phyloP scores from a whole-genome alignment of 2,113 vertebrate genomes.

The Corvus cornix region DNA sequence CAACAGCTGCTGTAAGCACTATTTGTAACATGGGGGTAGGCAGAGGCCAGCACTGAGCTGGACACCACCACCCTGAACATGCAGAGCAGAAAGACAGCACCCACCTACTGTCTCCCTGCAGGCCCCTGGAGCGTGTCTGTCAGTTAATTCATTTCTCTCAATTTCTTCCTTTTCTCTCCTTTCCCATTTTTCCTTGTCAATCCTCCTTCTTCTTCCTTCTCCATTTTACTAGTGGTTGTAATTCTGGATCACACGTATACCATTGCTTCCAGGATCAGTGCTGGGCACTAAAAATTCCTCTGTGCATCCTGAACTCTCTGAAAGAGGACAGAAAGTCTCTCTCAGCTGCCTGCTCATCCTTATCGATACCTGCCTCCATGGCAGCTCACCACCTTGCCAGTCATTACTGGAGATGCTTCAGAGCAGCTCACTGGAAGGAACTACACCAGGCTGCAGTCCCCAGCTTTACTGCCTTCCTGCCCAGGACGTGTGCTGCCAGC shows the following conservation, averaged over 20 bases:
- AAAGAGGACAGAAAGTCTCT: not conserved
- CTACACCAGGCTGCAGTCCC: not conserved
- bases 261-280: not conserved
- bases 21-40: rapidly evolving
- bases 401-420: not conserved
- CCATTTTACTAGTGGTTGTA: not conserved
- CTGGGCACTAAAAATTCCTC: not conserved
- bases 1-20: not conserved
- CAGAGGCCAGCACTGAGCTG: not conserved
- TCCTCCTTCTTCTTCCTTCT: not conserved
- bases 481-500: not conserved
- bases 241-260: not conserved
- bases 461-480: not conserved
- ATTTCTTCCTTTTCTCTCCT: not conserved
- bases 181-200: not conserved
- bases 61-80: not conserved
- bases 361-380: not conserved
- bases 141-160: not conserved
- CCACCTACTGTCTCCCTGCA: not conserved
- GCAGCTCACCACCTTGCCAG: not conserved
- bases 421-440: not conserved
- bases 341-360: not conserved
- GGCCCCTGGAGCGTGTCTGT: not conserved
- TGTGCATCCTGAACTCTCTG: not conserved
- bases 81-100: not conserved